phyloP scores from a whole-genome alignment of 2,113 vertebrate species.

The Abramis brama region DNA sequence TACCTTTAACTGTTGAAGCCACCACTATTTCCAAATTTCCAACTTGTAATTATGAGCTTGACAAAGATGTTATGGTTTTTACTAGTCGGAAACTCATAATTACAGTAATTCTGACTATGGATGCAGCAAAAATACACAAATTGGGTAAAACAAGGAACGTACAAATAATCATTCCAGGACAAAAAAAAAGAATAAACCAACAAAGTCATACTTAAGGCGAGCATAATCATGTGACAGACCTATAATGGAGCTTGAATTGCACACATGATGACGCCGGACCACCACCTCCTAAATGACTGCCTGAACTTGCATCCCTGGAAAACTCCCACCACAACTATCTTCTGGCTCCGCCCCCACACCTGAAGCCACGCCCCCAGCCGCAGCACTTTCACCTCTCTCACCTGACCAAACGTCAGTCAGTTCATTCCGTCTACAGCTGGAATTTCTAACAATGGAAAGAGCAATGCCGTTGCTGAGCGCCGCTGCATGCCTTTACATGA shows the following conservation, averaged over 20 bases:
- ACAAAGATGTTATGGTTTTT: not conserved
- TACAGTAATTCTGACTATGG: not conserved
- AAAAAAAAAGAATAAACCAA: too few relatives aligned
- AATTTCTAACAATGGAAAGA: conserved; percentile 38
- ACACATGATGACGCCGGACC: not conserved
- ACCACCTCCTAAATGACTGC: not conserved
- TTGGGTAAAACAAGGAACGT: too few relatives aligned
- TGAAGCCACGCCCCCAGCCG: not conserved
- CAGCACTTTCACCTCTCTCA: not conserved
- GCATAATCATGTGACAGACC: too few relatives aligned
- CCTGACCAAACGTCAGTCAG: not conserved
- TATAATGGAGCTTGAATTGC: not conserved
- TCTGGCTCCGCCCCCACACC: not conserved
- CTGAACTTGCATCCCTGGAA: not conserved
- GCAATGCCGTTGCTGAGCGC: not conserved
- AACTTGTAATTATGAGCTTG: not conserved
- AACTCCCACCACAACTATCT: not conserved
- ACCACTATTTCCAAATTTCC: not conserved
- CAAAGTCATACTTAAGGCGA: too few relatives aligned
- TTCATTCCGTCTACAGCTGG: not conserved
- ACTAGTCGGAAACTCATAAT: not conserved
- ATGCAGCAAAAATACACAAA: too few relatives aligned
- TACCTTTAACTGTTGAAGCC: not conserved
- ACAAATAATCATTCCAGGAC: too few relatives aligned
- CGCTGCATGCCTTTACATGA: conserved; percentile 45